Percentiles rank a stretch among this genome's conserved stretches.
phyloP scores from a whole-genome alignment of 2,113 vertebrate genomes.

The Chloebia gouldiae region DNA sequence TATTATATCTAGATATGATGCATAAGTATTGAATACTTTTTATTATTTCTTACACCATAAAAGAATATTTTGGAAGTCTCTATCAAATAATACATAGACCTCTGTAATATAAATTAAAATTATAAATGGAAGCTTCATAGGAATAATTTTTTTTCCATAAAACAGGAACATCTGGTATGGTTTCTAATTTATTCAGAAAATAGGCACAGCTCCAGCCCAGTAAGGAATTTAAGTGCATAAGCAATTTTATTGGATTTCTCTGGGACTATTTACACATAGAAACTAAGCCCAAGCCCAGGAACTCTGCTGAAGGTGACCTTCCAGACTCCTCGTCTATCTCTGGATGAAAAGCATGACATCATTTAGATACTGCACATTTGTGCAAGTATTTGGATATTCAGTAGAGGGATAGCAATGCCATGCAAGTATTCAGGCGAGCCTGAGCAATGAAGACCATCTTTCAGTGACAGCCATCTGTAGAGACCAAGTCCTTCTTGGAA shows the following conservation, averaged over 20 bases:
- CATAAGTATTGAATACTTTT: background rate
- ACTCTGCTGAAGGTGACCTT: background rate
- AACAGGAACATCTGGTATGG: background rate
- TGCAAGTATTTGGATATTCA: background rate
- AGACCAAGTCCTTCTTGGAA: background rate
- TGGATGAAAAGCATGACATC: background rate
- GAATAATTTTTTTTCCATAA: background rate
- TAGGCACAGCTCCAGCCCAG: background rate
- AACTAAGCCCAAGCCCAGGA: background rate
- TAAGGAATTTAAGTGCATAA: background rate
- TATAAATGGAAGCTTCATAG: background rate
- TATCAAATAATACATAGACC: background rate
- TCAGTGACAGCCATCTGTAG: background rate
- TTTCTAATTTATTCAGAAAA: conserved; percentile 14
- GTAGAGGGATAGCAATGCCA: background rate
- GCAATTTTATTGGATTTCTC: background rate
- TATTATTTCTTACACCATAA: background rate
- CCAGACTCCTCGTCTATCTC: background rate
- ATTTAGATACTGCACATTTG: background rate
- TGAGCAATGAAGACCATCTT: background rate
- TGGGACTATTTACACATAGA: background rate
- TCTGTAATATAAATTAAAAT: background rate
- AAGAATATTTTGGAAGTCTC: background rate
- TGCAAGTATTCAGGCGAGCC: background rate
- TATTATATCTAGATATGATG: background rate